Conservation (phyloP, 2,113 vertebrate species). For the Cariama cristata region DNA sequence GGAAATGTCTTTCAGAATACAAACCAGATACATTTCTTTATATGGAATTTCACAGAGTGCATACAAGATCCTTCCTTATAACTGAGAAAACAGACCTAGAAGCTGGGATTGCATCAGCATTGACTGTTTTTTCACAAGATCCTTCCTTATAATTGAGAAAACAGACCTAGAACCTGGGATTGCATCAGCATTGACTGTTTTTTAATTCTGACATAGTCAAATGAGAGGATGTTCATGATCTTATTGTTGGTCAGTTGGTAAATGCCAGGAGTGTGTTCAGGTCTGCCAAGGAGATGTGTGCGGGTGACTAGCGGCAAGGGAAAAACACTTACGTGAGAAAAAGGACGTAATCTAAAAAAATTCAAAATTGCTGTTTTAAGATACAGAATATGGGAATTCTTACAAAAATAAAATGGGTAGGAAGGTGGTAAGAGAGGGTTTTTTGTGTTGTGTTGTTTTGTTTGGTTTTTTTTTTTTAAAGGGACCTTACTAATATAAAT, state of each 20-base stretch:
- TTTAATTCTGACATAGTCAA: not conserved
- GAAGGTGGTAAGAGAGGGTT: not conserved
- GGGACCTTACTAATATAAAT: not conserved
- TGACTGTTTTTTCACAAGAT: not conserved
- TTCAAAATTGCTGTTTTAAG: not conserved
- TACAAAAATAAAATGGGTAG: not conserved
- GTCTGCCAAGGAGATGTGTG: not conserved
- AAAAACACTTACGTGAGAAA: not conserved
- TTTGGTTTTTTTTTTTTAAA: not conserved
- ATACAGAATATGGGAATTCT: not conserved
- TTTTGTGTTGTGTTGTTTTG: not conserved
- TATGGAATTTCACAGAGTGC: not conserved
- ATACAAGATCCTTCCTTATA: not conserved
- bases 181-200: not conserved
- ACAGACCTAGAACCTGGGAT: not conserved
- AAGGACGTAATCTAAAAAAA: not conserved
- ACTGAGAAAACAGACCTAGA: not conserved
- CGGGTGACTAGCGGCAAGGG: not conserved
- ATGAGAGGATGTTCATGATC: not conserved
- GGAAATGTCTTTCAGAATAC: not conserved
- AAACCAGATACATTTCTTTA: not conserved
- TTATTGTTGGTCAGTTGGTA: not conserved
- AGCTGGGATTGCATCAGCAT: not conserved
- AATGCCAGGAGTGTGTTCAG: not conserved
- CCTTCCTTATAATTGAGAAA: not conserved